These are phyloP conservation scores for Odontamblyopus rebecca DNA, from an alignment of 2,797 vertebrate genomes.

Conservation along the genomic window DNA sequence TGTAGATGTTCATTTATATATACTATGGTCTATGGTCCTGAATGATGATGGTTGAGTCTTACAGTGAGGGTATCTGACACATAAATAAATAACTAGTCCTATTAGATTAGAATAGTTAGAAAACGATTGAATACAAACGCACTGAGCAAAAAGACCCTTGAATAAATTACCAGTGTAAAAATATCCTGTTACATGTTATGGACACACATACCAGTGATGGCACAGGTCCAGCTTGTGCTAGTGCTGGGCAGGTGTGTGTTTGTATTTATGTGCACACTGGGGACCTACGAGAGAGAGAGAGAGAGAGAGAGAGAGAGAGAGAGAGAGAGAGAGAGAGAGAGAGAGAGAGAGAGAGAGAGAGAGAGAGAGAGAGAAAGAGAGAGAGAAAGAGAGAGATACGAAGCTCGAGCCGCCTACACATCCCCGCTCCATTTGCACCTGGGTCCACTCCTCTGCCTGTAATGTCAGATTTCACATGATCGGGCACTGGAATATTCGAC, in stretches of 20 bases:
- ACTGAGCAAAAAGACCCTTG: background rate
- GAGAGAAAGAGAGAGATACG: slow-evolving; percentile 57
- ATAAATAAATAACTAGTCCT: too few species aligned
- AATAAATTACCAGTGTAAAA: background rate
- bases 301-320: slow-evolving; percentile 50
- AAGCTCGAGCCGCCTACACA: slow-evolving; percentile 61
- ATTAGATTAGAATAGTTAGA: background rate
- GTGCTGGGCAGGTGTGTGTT: slow-evolving; percentile 52
- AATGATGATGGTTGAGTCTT: too few species aligned
- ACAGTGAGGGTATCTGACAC: too few species aligned
- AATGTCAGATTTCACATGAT: slow-evolving; percentile 68
- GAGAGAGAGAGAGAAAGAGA: slow-evolving; percentile 38
- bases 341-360: slow-evolving; percentile 55
- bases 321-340: slow-evolving; percentile 45
- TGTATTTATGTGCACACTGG: slow-evolving; percentile 42
- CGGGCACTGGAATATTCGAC: slow-evolving; percentile 64
- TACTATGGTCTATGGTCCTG: too few species aligned
- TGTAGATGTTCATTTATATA: too few species aligned
- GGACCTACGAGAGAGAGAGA: slow-evolving; percentile 40
- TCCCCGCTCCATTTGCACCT: slow-evolving; percentile 71
- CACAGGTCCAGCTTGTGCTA: slow-evolving; percentile 32
- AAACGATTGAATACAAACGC: background rate
- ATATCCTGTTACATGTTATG: background rate
- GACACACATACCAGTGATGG: slow-evolving; percentile 31
- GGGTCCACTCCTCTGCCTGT: slow-evolving; percentile 50